Base-by-base conservation (phyloP, 2,888 invertebrate genomes). In the Drosophila formosana region DNA sequence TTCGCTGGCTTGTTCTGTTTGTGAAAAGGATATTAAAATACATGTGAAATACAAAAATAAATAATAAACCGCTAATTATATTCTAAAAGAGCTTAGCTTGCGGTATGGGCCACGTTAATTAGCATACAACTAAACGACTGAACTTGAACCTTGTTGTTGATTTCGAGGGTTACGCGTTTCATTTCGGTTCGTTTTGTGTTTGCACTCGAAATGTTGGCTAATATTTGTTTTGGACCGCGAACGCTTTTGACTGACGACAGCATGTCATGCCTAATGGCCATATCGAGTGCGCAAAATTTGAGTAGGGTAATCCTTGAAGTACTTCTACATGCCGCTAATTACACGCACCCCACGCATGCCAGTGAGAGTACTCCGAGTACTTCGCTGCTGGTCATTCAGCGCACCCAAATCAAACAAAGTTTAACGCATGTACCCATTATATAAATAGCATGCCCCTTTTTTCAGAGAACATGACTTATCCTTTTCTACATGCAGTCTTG, bases 211-310 rank as follows among this genome's bases (percentile, higher is more conserved):
- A 74, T 67, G 80, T 66, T 74, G 67, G 70, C 75, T 57, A 84
- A 85, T 77, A 88, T 88, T 88, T 78, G 72, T 34, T 37, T 32
- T n/a, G 46, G 39, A 56, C n/a, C 39, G 56, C 28, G 55, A 39
- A 37, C 37, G 55, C 61, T 52, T 66, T 61, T 60, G 9, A 52
- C 64, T 65, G 79, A 74, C 61, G 79, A 82, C 82, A 74, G 73
- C 85, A 69, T 85, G 82, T 88, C 82, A 68, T 71, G 77, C 71
- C 67, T 83, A 86, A 86, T 86, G 69, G 66, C 78, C 84, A 56
- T 72, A 80, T 75, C 66, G 66, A 83, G 87, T 78, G 70, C 52
- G 65, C 58, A 6, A 45, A 52, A 63, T 53, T 80, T 82, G 87
- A 82, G 72, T 63, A 61, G 84, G 82, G 82, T 86, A 64, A 72